Percentiles rank a stretch among this genome's conserved stretches.
These are phyloP conservation scores for Drosophila nr. perissopoda DNA, from an alignment of 2,888 invertebrate genomes.

Conservation along the genomic window DNA sequence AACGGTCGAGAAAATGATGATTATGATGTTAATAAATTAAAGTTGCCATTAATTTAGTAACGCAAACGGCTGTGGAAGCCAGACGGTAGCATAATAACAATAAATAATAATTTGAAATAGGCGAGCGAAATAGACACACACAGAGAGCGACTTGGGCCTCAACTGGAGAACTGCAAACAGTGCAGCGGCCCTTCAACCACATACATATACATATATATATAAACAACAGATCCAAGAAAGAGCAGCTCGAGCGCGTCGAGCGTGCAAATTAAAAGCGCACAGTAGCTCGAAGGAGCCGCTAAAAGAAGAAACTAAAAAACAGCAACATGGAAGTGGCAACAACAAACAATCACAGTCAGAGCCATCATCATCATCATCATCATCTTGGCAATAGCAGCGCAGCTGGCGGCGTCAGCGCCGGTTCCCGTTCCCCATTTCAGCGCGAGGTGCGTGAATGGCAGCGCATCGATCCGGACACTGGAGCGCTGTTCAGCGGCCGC, in stretches of 20 bases:
- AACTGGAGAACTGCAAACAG: slow-evolving; percentile 48
- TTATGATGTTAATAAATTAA: slow-evolving; percentile 83
- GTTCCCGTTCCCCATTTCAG: slow-evolving; percentile 84
- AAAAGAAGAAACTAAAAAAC: slow-evolving; percentile 31
- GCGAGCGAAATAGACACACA: slow-evolving; percentile 54
- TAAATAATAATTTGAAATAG: slow-evolving; percentile 82
- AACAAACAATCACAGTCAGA: slow-evolving; percentile 81
- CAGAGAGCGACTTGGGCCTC: slow-evolving; percentile 36
- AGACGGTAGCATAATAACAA: slow-evolving; percentile 78
- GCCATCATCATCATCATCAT: slow-evolving; percentile 73
- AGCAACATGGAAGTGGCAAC: slow-evolving; percentile 79
- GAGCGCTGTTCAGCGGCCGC: slow-evolving; percentile 85
- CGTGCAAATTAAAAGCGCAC: slow-evolving; percentile 81
- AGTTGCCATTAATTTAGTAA: slow-evolving; percentile 78
- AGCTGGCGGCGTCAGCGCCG: slow-evolving; percentile 44
- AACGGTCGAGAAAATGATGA: slow-evolving; percentile 78
- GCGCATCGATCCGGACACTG: slow-evolving; percentile 85
- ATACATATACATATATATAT: slow-evolving; percentile 3
- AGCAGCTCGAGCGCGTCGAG: slow-evolving; percentile 72
- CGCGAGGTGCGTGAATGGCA: slow-evolving; percentile 86
- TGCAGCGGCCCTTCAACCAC: slow-evolving; percentile 59
- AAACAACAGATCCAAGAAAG: slow-evolving; percentile 31
- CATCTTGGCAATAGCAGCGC: slow-evolving; percentile 34
- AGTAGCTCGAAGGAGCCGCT: slow-evolving; percentile 64
- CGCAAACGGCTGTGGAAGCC: slow-evolving; percentile 55